Conservation (phyloP, 35 echinoderm and acorn worm genomes). For the Heliocidaris tuberculata region DNA sequence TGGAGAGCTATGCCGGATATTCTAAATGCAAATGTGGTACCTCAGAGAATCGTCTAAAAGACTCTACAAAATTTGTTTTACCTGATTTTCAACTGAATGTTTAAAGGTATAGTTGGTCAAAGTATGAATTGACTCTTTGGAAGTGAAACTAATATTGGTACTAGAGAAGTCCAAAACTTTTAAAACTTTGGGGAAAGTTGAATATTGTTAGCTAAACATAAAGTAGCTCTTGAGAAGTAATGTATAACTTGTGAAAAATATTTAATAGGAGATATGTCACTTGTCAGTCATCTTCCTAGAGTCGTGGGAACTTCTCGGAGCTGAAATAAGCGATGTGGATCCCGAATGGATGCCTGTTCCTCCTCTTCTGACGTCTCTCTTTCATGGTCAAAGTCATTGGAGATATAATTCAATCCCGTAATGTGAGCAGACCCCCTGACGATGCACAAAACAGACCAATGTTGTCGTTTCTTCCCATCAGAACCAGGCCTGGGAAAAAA, state of each 20-base stretch:
- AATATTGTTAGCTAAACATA: no score
- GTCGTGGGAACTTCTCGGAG: background rate
- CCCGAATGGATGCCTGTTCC: background rate
- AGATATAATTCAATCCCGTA: background rate
- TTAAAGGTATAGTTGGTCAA: background rate
- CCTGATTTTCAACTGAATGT: background rate
- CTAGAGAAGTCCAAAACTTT: no score
- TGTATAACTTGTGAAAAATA: background rate
- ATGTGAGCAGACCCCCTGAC: background rate
- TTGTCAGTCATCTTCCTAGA: background rate
- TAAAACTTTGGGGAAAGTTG: no score
- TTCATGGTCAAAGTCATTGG: background rate
- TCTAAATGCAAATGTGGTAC: background rate
- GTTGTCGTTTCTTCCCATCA: background rate
- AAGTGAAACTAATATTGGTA: no score
- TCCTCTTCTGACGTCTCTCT: background rate
- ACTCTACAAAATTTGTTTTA: background rate
- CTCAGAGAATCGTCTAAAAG: background rate
- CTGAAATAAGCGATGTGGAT: background rate
- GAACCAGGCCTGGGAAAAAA: background rate
- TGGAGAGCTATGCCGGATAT: background rate
- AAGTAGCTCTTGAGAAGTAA: no score
- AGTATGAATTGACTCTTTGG: background rate
- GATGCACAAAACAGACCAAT: slow-evolving; percentile 40
- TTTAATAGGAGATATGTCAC: background rate